A percentile compares a stretch with the other conserved stretches of the same genome.
Evolutionary conservation across 2,797 vertebrate species (phyloP).

Genomic region (Scomberomorus guttatus): DNA sequence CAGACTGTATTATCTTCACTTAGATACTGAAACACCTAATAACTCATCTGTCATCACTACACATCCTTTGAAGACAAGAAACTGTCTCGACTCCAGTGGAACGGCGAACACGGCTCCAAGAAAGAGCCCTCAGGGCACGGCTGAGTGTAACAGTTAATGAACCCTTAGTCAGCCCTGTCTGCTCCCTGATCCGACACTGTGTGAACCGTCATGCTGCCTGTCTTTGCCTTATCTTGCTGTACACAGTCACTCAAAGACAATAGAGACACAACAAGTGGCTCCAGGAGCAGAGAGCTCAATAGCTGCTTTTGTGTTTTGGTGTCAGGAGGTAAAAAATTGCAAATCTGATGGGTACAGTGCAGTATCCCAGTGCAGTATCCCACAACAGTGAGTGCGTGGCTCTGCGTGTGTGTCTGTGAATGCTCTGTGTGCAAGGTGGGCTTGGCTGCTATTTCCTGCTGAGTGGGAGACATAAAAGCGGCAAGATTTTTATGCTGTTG

Average conservation of each 20-base stretch:
- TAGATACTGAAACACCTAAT: slow-evolving; percentile 40
- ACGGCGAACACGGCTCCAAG: slow-evolving; percentile 15
- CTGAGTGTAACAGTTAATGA: slow-evolving; percentile 64
- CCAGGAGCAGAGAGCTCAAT: slow-evolving; percentile 1
- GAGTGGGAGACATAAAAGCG: slow-evolving; percentile 67
- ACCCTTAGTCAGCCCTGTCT: slow-evolving; percentile 60
- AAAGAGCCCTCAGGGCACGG: slow-evolving; percentile 42
- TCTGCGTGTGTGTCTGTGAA: not conserved
- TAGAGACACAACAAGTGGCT: slow-evolving; percentile 33
- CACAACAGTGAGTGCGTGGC: not conserved
- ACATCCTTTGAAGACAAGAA: slow-evolving; percentile 46
- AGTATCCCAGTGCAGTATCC: not conserved
- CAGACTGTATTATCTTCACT: slow-evolving; percentile 24
- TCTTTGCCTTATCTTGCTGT: slow-evolving; percentile 57
- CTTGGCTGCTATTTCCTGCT: slow-evolving; percentile 60
- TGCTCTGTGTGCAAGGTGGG: slow-evolving; percentile 38
- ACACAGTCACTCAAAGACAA: slow-evolving; percentile 59
- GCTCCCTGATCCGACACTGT: slow-evolving; percentile 36
- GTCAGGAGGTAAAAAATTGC: slow-evolving; percentile 36
- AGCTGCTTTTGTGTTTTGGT: slow-evolving; percentile 30
- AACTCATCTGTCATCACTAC: slow-evolving; percentile 52
- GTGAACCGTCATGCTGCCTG: slow-evolving; percentile 38
- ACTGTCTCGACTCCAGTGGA: slow-evolving; percentile 21
- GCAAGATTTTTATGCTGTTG: slow-evolving; percentile 45
- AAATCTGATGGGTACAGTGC: not conserved